Conservation (phyloP, 2,888 invertebrate species). For the Leptinotarsa rubiginosa region DNA sequence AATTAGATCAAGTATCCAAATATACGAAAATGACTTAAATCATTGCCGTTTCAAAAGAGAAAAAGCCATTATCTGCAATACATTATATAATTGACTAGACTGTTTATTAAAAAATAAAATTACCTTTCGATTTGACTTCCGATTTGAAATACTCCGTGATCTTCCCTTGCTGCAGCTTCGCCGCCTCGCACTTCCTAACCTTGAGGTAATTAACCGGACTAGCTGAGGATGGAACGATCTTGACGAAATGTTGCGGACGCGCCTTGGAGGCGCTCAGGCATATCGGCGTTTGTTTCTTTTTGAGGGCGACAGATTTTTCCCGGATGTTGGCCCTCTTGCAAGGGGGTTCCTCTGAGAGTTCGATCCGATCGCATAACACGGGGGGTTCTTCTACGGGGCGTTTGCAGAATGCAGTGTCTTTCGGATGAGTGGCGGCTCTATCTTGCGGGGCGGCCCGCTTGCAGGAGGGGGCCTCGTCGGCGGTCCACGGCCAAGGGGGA, state of each 20-base stretch:
- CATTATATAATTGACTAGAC: background rate
- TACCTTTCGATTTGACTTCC: conserved; percentile 77
- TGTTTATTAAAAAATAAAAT: conserved; percentile 38
- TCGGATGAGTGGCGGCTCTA: conserved; percentile 48
- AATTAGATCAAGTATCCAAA: too few relatives aligned
- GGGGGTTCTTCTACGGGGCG: background rate
- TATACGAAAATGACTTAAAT: too few relatives aligned
- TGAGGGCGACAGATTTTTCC: conserved; percentile 35
- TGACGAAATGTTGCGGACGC: conserved; percentile 40
- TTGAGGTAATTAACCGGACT: conserved; percentile 47
- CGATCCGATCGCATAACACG: too few relatives aligned
- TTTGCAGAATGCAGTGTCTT: background rate
- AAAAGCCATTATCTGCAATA: too few relatives aligned
- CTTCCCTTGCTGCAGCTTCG: conserved; percentile 75
- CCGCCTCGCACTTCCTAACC: conserved; percentile 39
- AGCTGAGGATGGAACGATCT: conserved; percentile 49
- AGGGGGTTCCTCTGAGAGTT: conserved; percentile 37
- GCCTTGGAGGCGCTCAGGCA: conserved; percentile 52
- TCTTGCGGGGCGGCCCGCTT: conserved; percentile 51
- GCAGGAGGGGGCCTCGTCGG: conserved; percentile 50
- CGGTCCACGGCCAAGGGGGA: conserved; percentile 58
- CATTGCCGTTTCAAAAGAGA: too few relatives aligned
- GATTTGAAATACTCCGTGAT: conserved; percentile 89
- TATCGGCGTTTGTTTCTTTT: conserved; percentile 57
- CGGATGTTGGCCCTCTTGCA: conserved; percentile 30